These are phyloP conservation scores for Chaetophractus vellerosus DNA, from an alignment of 2,797 vertebrate genomes.

Conservation along the genomic window DNA sequence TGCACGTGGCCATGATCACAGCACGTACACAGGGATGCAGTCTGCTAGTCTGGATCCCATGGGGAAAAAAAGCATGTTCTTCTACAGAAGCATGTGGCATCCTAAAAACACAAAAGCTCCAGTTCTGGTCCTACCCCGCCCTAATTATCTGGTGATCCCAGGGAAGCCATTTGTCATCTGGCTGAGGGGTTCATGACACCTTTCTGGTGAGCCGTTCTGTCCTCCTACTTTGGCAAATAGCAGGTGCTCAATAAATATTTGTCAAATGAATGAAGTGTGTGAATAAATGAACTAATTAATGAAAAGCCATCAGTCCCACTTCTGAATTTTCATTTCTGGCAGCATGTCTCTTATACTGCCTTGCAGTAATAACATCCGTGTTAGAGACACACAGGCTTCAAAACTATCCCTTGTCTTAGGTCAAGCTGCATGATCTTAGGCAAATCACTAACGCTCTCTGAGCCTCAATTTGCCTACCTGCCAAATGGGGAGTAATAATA, in stretches of 20 bases:
- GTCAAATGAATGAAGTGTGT: not conserved
- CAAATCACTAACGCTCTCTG: not conserved
- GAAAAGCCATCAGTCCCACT: no score
- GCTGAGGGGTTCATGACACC: rapidly evolving
- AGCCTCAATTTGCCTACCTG: not conserved
- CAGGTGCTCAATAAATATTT: not conserved
- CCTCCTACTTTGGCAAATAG: not conserved
- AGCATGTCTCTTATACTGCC: rapidly evolving
- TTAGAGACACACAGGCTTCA: not conserved
- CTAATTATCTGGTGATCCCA: not conserved
- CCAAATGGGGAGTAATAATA: rapidly evolving
- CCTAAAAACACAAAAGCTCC: not conserved
- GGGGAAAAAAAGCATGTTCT: not conserved
- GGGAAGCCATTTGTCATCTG: not conserved
- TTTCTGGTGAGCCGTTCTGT: not conserved
- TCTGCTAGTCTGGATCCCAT: not conserved
- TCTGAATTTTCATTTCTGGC: not conserved
- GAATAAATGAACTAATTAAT: not conserved
- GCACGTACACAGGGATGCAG: rapidly evolving
- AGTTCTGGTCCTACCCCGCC: not conserved
- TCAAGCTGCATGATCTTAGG: no score
- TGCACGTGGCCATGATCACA: rapidly evolving
- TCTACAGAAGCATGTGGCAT: not conserved
- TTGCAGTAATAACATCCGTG: rapidly evolving
- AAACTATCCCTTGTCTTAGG: no score